Evolutionary conservation across 2,113 vertebrate species (phyloP).

Genomic region (Oreochromis niloticus): DNA sequence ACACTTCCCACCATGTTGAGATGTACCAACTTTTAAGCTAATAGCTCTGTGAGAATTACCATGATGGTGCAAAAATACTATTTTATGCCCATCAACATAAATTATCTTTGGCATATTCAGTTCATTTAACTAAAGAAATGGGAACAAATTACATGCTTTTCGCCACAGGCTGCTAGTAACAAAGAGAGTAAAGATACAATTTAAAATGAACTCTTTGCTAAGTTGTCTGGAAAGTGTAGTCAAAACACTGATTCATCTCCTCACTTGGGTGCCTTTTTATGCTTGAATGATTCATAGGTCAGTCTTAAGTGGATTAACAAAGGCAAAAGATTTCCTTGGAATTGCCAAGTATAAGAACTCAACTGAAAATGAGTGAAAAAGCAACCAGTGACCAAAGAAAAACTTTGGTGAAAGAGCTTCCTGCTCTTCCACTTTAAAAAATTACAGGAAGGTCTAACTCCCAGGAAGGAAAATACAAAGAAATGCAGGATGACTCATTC

Average conservation of each 20-base stretch:
- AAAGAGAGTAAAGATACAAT: background rate
- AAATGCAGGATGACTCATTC: background rate
- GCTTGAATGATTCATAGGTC: background rate
- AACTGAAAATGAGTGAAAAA: background rate
- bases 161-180: background rate
- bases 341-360: background rate
- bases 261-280: background rate
- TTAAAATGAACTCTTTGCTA: background rate
- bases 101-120: background rate
- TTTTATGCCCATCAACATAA: background rate
- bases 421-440: background rate
- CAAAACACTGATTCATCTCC: background rate
- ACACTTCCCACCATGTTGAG: background rate
- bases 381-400: background rate
- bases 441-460: background rate
- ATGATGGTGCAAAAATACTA: background rate
- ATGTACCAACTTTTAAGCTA: background rate
- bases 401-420: background rate
- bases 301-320: background rate
- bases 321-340: background rate
- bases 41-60: background rate
- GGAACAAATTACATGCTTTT: background rate
- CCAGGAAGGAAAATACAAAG: background rate
- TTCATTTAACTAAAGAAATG: background rate
- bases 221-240: background rate